phyloP scores from a whole-genome alignment of 2,113 vertebrate species.

The Rattus rattus region DNA sequence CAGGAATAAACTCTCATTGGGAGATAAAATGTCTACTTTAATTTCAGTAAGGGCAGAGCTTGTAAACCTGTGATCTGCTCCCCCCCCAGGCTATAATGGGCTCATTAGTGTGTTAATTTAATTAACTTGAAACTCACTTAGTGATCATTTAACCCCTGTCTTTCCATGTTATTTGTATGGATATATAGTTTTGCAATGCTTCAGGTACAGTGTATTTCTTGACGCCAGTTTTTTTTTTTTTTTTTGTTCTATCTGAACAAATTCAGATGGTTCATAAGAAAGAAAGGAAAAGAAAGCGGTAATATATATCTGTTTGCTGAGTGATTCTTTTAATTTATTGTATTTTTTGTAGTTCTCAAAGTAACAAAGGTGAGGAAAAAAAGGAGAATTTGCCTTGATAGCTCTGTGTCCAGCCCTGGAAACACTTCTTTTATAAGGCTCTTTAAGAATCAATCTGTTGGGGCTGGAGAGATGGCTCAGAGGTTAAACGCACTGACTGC shows the following conservation, averaged over 20 bases:
- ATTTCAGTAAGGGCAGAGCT: background rate
- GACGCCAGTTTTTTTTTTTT: background rate
- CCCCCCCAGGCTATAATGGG: background rate
- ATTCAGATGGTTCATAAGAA: background rate
- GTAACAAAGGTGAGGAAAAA: background rate
- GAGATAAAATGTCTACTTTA: constrained; percentile 47
- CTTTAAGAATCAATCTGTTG: background rate
- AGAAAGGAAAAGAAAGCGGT: no score
- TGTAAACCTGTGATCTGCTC: background rate
- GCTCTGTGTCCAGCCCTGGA: background rate
- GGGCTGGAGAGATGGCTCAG: no score
- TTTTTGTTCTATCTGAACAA: background rate
- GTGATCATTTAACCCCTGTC: background rate
- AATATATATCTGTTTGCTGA: background rate
- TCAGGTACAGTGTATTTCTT: constrained; percentile 1
- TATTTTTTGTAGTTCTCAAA: constrained; percentile 19
- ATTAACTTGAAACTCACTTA: background rate
- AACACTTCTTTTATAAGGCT: background rate
- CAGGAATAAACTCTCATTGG: background rate
- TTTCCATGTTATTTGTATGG: background rate
- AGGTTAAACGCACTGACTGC: no score
- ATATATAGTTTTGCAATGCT: constrained; percentile 16
- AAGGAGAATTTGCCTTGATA: background rate
- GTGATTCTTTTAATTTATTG: constrained; percentile 39
- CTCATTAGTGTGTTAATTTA: constrained; percentile 49